phyloP scores from a whole-genome alignment of 2,113 vertebrate species.

The Vicugna pacos region DNA sequence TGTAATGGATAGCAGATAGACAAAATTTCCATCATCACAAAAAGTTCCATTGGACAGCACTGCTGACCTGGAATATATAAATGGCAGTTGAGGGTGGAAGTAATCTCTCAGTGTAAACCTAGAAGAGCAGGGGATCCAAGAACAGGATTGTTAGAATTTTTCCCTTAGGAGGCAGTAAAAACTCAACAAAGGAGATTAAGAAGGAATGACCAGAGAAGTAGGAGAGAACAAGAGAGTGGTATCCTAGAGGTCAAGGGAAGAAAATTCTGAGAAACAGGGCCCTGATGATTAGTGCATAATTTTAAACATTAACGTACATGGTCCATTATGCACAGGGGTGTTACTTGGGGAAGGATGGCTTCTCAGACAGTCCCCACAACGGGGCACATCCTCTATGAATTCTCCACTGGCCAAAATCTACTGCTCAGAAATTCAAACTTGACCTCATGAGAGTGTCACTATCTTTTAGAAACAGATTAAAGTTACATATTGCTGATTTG shows the following conservation, averaged over 20 bases:
- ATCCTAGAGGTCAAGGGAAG: neutral
- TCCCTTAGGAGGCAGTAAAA: neutral
- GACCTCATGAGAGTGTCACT: neutral
- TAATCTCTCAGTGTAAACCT: neutral
- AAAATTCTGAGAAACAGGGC: neutral
- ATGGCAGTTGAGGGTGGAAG: neutral
- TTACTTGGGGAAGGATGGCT: neutral
- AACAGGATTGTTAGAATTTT: neutral
- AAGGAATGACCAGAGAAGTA: neutral
- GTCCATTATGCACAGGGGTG: neutral
- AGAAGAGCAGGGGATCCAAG: neutral
- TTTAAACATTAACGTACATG: constrained; percentile 1
- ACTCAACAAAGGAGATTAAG: neutral
- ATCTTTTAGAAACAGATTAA: neutral
- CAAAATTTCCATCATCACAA: neutral
- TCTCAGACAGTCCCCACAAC: neutral
- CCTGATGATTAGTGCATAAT: neutral
- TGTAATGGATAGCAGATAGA: neutral
- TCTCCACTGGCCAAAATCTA: neutral
- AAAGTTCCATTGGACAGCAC: neutral
- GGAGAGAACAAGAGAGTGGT: neutral
- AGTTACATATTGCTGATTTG: neutral
- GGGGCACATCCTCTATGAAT: neutral
- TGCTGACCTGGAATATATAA: neutral
- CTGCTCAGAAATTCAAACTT: constrained; percentile 20